Evolutionary conservation across 2,113 vertebrate genomes (phyloP).

Genomic region (Ophiodon elongatus): DNA sequence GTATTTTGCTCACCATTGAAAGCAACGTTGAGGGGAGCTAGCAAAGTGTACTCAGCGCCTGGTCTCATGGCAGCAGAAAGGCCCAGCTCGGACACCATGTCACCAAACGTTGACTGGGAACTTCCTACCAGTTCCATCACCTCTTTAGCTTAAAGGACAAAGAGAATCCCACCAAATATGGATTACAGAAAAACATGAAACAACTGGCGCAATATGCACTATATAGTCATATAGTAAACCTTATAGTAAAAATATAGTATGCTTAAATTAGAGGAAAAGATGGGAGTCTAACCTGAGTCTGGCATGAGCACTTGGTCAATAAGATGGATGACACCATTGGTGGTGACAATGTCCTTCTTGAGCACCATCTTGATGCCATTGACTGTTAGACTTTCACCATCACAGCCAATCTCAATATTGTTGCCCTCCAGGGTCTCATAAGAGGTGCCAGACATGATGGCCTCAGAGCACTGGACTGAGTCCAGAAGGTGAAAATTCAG

Average conservation of each 20-base stretch:
- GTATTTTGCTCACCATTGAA: conserved; percentile 89
- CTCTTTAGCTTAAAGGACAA: conserved; percentile 90
- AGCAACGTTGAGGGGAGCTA: conserved; percentile 90
- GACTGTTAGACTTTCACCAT: conserved; percentile 94
- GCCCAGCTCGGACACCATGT: conserved; percentile 91
- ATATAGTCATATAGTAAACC: neutral
- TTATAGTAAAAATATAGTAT: too few species aligned
- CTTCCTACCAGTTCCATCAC: conserved; percentile 91
- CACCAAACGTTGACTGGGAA: conserved; percentile 90
- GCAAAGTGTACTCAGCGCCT: conserved; percentile 90
- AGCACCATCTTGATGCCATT: conserved; percentile 95
- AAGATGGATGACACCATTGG: conserved; percentile 95
- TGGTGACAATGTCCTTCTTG: conserved; percentile 95
- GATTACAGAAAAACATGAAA: neutral
- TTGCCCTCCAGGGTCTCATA: conserved; percentile 94
- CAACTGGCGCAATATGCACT: neutral
- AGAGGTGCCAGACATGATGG: conserved; percentile 90
- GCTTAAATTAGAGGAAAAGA: neutral
- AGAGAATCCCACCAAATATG: conserved; percentile 22
- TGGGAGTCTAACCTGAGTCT: conserved; percentile 91
- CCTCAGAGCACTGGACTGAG: conserved; percentile 95
- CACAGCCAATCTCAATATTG: conserved; percentile 93
- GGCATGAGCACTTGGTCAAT: conserved; percentile 94
- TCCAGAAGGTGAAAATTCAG: conserved; percentile 94
- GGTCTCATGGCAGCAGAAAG: conserved; percentile 86